Base-by-base conservation (phyloP, 2,888 invertebrate genomes). In the Zeuzera pyrina region DNA sequence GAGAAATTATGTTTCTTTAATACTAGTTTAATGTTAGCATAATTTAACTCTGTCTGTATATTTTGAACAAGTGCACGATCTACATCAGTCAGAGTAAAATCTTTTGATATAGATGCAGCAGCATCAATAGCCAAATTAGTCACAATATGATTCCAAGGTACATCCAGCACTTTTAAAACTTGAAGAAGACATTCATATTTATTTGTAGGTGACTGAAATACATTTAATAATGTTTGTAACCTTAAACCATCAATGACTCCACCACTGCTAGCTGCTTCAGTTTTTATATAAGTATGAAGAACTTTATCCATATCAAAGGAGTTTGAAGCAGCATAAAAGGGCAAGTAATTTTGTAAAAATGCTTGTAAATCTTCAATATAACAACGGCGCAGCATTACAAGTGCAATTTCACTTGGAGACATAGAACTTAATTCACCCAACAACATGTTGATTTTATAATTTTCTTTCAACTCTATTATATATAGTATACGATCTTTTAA, bases 1-100 rank as follows among this genome's bases (percentile, higher is more conserved):
- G 78, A 70, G 51, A 76, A 76, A 47, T 81, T 79, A 47, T 83
- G 77, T 52, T 83, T 83, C 45, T 78, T 83, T 26, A 83, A 52
- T 28, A 81, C 58, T 3, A 83, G 73, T 60, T 81, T 81, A 0
- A 81, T 56, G 57, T 71, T 74, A 2, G 83, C 71, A 49, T 69
- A 77, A 39, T 73, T 73, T 3, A 81, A 43, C 61, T 83, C 81
- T 40, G 66, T 70, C 44, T 73, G 63, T 42, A 83, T 71, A 50
- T 79, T 77, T 39, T 71, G 59, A 6, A 73, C 67, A 16, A 78
- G 49, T 15, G 48, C 34, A 39, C 49, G 56, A 48, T 83, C 83
- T 22, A 57, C 42, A 43, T 76, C 71, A 33, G 69, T 68, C 13
- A 69, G 49, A 25, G 73, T 78, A 49, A 72, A 83, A 35, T 74